Percentiles rank a stretch among this genome's conserved stretches.
Conservation (phyloP, 2,888 invertebrate genomes). For the Nowickia ferox region DNA sequence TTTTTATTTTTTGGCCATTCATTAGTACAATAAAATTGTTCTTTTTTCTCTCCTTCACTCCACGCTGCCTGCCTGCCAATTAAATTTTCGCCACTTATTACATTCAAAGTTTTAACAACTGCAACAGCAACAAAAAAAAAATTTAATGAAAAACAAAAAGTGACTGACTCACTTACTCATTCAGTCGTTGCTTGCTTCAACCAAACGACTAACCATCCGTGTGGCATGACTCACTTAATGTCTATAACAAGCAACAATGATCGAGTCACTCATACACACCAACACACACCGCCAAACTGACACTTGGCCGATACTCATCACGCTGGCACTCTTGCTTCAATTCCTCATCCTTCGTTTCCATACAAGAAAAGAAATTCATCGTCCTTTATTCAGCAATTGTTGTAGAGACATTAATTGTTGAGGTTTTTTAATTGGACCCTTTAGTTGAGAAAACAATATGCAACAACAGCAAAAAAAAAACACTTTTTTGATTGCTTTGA, state of each 20-base stretch:
- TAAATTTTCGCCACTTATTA: constrained; percentile 79
- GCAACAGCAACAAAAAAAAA: constrained; percentile 56
- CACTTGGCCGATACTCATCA: constrained; percentile 43
- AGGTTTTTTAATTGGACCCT: constrained; percentile 81
- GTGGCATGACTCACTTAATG: constrained; percentile 40
- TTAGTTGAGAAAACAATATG: constrained; percentile 77
- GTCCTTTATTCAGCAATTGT: constrained; percentile 30
- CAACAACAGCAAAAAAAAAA: constrained; percentile 60
- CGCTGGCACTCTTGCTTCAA: background rate
- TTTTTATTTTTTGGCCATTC: constrained; percentile 77
- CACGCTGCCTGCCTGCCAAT: constrained; percentile 80
- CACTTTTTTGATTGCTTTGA: constrained; percentile 40
- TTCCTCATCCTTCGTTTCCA: constrained; percentile 2
- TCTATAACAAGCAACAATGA: constrained; percentile 32
- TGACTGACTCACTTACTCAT: constrained; percentile 26
- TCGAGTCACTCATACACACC: constrained; percentile 10
- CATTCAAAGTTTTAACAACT: constrained; percentile 47
- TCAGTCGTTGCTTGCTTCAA: constrained; percentile 70
- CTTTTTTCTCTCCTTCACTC: constrained; percentile 75
- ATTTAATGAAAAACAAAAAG: background rate
- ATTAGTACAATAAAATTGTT: constrained; percentile 82
- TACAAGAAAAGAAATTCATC: constrained; percentile 8
- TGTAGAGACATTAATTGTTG: constrained; percentile 77
- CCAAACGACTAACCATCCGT: constrained; percentile 27
- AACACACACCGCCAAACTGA: constrained; percentile 44